These are phyloP conservation scores for Echeneis naucrates DNA, from an alignment of 2,797 vertebrate genomes.

Conservation along the genomic window DNA sequence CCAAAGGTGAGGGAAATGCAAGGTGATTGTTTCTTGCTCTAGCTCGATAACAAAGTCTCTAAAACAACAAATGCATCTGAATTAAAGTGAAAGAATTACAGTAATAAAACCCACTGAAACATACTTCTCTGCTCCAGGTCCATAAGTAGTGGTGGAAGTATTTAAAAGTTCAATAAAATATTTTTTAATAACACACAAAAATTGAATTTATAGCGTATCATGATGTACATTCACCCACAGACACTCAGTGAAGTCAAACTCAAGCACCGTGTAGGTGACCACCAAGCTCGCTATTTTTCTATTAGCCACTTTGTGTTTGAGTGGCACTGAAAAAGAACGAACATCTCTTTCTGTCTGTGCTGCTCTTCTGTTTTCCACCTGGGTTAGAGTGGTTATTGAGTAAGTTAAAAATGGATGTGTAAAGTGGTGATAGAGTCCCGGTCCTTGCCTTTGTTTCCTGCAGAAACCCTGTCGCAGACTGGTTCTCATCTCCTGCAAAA, in stretches of 20 bases:
- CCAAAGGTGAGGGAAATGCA: constrained; percentile 68
- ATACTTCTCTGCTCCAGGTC: not conserved
- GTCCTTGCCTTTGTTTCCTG: constrained; percentile 68
- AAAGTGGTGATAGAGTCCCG: constrained; percentile 29
- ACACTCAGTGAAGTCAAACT: constrained; percentile 47
- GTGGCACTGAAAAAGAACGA: constrained; percentile 16
- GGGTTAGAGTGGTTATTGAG: constrained; percentile 23
- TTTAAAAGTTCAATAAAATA: not conserved
- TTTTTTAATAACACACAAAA: constrained; percentile 6
- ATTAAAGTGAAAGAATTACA: not conserved
- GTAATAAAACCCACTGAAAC: not conserved
- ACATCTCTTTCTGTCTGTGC: not conserved
- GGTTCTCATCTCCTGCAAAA: constrained; percentile 87
- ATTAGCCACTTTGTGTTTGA: constrained; percentile 55
- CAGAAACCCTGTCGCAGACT: constrained; percentile 88
- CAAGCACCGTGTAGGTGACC: constrained; percentile 34
- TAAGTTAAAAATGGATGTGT: constrained; percentile 11
- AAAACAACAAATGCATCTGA: not conserved
- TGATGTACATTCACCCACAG: constrained; percentile 6
- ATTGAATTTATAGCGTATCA: not conserved
- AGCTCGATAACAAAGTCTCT: not conserved
- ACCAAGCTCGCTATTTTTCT: constrained; percentile 51
- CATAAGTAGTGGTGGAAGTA: not conserved
- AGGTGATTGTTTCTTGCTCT: not conserved
- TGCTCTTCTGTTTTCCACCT: constrained; percentile 5